phyloP scores from a whole-genome alignment of 2,113 vertebrate species.

The Crocuta crocuta region DNA sequence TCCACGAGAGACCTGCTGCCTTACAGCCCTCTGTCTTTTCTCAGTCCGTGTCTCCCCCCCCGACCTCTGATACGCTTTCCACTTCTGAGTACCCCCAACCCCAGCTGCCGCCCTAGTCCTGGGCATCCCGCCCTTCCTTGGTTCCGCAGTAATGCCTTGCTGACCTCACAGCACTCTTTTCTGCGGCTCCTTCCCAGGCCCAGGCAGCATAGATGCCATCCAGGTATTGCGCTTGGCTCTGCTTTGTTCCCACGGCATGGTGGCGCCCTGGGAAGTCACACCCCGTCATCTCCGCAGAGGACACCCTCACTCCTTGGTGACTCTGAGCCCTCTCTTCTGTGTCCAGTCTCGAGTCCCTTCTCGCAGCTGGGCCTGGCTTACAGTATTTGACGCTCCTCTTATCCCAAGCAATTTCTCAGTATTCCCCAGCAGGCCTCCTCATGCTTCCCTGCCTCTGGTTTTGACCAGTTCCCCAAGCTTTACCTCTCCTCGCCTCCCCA shows the following conservation, averaged over 20 bases:
- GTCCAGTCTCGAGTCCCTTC: not conserved
- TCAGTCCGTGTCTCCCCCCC: too few species aligned
- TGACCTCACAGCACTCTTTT: too few species aligned
- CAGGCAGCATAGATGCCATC: not conserved
- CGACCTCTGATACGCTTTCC: not conserved
- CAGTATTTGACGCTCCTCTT: not conserved
- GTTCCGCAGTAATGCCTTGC: too few species aligned
- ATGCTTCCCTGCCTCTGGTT: not conserved
- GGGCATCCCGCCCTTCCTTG: not conserved
- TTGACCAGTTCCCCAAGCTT: not conserved
- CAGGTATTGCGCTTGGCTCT: not conserved
- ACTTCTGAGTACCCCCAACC: not conserved
- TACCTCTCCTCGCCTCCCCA: not conserved
- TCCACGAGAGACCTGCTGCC: not conserved
- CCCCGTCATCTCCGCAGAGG: not conserved
- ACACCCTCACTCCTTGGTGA: rapidly evolving
- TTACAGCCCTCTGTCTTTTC: not conserved
- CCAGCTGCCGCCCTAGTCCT: not conserved
- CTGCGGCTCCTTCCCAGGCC: not conserved
- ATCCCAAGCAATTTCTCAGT: not conserved
- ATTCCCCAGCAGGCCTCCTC: not conserved
- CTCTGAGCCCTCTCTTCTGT: not conserved
- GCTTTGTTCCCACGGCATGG: not conserved
- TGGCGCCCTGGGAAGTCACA: too few species aligned
- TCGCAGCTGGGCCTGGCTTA: not conserved